These are phyloP conservation scores for Zaprionus africanus DNA, from an alignment of 1,140 invertebrate species.

Conservation along the genomic window DNA sequence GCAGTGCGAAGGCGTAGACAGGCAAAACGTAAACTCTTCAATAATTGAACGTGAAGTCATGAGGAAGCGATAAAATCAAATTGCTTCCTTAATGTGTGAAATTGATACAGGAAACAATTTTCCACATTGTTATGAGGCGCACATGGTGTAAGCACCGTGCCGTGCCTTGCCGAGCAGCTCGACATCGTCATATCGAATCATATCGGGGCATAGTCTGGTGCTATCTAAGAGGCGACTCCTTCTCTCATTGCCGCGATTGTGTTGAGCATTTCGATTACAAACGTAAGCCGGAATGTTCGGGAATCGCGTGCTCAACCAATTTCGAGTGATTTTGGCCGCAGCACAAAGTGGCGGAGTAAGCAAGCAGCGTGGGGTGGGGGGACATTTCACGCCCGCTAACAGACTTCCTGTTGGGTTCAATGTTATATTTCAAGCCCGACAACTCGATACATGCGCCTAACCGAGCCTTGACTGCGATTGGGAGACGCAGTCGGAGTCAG, in stretches of 20 bases:
- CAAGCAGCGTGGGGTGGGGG: background rate
- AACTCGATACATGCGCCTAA: constrained; percentile 49
- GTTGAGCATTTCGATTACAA: constrained; percentile 55
- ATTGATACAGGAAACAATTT: constrained; percentile 84
- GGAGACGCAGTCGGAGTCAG: background rate
- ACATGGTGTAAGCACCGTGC: constrained; percentile 63
- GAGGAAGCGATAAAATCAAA: constrained; percentile 83
- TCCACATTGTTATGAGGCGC: constrained; percentile 82
- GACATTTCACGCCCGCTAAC: constrained; percentile 53
- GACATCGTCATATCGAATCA: constrained; percentile 25
- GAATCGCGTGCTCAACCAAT: constrained; percentile 47
- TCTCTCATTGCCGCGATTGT: constrained; percentile 27
- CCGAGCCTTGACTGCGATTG: constrained; percentile 25
- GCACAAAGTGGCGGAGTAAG: constrained; percentile 14
- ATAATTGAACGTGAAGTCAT: constrained; percentile 83
- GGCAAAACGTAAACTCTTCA: constrained; percentile 81
- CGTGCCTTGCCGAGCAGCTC: background rate
- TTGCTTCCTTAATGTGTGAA: constrained; percentile 84
- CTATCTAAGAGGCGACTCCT: constrained; percentile 18
- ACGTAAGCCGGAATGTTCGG: constrained; percentile 48
- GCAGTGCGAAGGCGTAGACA: constrained; percentile 32
- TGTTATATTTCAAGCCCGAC: constrained; percentile 72
- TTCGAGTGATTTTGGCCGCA: constrained; percentile 58
- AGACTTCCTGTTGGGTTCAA: constrained; percentile 52
- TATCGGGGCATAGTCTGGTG: constrained; percentile 44